Percentiles rank a stretch among this genome's conserved stretches.
phyloP scores from a whole-genome alignment of 2,888 invertebrate species.

The Cantharis lateralis region DNA sequence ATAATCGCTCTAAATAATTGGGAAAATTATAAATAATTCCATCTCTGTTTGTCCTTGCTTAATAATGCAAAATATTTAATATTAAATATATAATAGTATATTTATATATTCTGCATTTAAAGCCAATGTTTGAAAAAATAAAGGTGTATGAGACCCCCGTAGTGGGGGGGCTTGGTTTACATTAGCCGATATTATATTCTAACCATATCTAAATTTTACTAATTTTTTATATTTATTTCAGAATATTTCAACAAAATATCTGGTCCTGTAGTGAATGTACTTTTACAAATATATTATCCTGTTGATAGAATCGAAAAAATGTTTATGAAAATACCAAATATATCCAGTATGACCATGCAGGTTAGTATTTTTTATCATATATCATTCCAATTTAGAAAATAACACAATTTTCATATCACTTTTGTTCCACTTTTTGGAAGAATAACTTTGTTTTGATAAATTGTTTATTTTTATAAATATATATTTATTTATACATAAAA shows the following conservation, averaged over 20 bases:
- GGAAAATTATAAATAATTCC: neutral
- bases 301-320: constrained; percentile 68
- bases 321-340: constrained; percentile 71
- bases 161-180: too few relatives aligned
- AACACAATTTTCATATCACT: neutral
- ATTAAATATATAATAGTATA: too few relatives aligned
- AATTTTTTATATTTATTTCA: constrained; percentile 39
- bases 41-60: neutral
- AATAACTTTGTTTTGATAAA: neutral
- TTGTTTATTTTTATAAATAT: too few relatives aligned
- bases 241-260: constrained; percentile 50
- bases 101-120: too few relatives aligned
- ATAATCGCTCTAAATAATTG: neutral
- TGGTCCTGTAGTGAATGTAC: constrained; percentile 55
- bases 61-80: too few relatives aligned
- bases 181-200: neutral
- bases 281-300: constrained; percentile 62
- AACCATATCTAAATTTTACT: neutral
- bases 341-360: constrained; percentile 73
- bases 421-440: neutral
- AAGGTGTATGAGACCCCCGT: too few relatives aligned
- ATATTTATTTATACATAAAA: too few relatives aligned
- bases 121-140: too few relatives aligned
- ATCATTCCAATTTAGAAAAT: constrained; percentile 20
- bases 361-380: constrained; percentile 49